Conservation (phyloP, 2,888 invertebrate genomes). For the Lumbricus terrestris region DNA sequence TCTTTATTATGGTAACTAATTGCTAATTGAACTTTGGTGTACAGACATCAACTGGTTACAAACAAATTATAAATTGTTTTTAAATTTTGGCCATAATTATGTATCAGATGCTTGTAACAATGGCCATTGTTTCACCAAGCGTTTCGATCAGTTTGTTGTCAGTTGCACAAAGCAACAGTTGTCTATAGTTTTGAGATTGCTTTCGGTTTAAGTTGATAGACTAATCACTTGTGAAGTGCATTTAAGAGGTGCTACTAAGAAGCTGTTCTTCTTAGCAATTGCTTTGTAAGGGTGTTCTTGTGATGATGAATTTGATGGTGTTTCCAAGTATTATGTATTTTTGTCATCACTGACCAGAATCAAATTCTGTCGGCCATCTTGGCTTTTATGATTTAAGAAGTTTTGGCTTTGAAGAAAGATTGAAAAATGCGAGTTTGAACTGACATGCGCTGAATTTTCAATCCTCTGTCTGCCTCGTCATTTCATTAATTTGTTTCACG, state of each 20-base stretch:
- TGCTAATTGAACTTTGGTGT: no score
- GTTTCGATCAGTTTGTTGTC: neutral
- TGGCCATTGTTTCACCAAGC: neutral
- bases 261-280: neutral
- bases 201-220: neutral
- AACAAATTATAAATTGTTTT: no score
- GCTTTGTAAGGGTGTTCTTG: neutral
- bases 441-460: neutral
- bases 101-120: neutral
- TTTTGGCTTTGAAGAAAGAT: neutral
- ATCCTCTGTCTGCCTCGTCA: neutral
- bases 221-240: neutral
- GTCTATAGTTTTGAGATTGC: neutral
- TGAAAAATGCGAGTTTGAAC: neutral
- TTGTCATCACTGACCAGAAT: neutral
- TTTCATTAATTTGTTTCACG: neutral
- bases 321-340: neutral
- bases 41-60: no score
- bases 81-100: no score
- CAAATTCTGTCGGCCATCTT: neutral
- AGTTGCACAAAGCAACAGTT: neutral
- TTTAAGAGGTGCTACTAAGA: neutral
- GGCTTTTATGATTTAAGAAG: neutral
- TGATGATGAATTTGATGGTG: neutral
- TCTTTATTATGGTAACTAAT: no score